Conservation (phyloP, 2,113 vertebrate species). For the Emydocephalus ijimae region DNA sequence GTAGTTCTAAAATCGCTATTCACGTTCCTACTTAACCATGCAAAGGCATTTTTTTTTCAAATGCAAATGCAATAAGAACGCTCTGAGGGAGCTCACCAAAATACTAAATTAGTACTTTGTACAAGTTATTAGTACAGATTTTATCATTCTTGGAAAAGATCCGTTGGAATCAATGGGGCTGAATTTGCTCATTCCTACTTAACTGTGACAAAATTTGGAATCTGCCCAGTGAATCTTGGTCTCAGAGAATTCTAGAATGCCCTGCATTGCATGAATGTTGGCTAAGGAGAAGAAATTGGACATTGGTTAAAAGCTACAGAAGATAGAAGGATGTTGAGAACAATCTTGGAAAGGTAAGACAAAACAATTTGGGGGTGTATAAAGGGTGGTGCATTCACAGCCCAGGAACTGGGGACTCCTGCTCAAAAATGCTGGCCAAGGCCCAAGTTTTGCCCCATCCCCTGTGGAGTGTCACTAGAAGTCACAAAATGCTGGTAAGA, state of each 20-base stretch:
- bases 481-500: background rate
- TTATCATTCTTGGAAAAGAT: background rate
- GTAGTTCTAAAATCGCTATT: background rate
- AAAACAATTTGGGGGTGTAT: too few relatives aligned
- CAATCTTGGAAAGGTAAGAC: background rate
- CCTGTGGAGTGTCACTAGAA: background rate
- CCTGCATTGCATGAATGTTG: accelerated
- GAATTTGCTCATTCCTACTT: background rate
- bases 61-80: background rate
- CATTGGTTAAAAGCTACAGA: background rate
- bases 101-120: background rate
- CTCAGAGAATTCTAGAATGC: background rate
- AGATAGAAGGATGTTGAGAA: background rate
- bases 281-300: background rate
- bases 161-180: background rate
- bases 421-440: background rate
- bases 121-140: background rate
- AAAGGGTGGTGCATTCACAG: background rate
- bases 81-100: background rate
- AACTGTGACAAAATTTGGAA: background rate
- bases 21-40: background rate
- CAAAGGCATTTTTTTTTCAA: background rate
- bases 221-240: background rate
- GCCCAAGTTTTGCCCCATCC: background rate
- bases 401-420: too few relatives aligned